Conservation (phyloP, 2,888 invertebrate species). For the Cephonodes hylas region DNA sequence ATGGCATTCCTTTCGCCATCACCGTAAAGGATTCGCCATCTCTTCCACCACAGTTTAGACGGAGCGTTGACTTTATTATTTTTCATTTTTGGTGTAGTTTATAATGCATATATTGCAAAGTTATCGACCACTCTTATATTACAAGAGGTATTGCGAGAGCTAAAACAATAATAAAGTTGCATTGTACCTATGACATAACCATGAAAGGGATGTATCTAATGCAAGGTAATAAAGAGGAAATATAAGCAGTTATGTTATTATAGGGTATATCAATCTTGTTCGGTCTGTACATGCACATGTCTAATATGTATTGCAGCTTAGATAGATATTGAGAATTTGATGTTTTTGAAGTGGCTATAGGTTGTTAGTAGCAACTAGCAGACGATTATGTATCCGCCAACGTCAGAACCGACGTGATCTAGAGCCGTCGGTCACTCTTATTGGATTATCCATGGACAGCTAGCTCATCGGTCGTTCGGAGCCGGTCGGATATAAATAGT, state of each 20-base stretch:
- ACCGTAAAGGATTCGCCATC: no score
- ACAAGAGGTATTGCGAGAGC: no score
- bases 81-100: no score
- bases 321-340: background rate
- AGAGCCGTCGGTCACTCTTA: constrained; percentile 16
- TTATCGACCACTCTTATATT: no score
- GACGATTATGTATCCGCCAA: background rate
- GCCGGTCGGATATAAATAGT: constrained; percentile 76
- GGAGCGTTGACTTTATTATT: no score
- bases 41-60: no score
- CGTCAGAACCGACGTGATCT: constrained; percentile 7
- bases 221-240: background rate
- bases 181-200: no score
- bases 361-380: background rate
- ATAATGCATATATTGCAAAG: no score
- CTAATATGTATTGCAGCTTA: background rate
- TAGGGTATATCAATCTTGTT: background rate
- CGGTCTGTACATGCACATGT: background rate
- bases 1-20: no score
- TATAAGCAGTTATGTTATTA: background rate
- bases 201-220: no score
- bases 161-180: no score
- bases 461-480: constrained; percentile 47
- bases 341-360: no score
- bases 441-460: constrained; percentile 58